phyloP scores from a whole-genome alignment of 2,797 vertebrate species.

The Adelosebastes latens region DNA sequence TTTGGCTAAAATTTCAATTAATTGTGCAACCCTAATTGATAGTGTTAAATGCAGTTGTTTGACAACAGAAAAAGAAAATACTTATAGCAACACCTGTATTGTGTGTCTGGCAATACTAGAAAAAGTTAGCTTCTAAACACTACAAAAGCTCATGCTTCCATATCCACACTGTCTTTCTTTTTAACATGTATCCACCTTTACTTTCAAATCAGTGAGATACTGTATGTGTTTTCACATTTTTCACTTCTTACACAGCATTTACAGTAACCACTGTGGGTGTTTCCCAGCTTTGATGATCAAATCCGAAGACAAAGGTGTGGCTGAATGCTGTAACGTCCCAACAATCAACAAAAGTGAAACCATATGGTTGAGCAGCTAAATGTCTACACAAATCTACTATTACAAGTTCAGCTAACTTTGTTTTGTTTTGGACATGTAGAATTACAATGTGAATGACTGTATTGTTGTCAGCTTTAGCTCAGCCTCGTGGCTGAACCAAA shows the following conservation, averaged over 20 bases:
- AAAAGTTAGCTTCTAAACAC: not conserved
- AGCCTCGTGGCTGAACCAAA: constrained; percentile 22
- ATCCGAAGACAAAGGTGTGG: not conserved
- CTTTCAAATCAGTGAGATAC: too few species aligned
- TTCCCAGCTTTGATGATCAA: not conserved
- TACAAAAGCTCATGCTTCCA: not conserved
- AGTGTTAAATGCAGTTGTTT: not conserved
- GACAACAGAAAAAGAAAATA: rapidly evolving
- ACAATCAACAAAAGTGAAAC: not conserved
- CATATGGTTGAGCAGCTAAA: not conserved
- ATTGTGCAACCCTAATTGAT: too few species aligned
- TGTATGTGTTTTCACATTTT: not conserved
- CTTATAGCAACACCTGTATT: not conserved
- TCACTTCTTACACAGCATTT: not conserved
- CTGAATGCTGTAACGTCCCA: not conserved
- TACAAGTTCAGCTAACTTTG: not conserved
- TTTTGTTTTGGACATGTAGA: not conserved
- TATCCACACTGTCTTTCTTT: not conserved
- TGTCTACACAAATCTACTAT: not conserved
- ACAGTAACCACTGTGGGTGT: not conserved
- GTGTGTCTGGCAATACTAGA: not conserved
- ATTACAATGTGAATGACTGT: constrained; percentile 7
- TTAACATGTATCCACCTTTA: not conserved
- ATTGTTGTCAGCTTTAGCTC: constrained; percentile 23
- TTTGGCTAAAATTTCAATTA: too few species aligned